These are phyloP conservation scores for Magallana gigas DNA, from an alignment of 1,140 invertebrate genomes.

Conservation along the genomic window DNA sequence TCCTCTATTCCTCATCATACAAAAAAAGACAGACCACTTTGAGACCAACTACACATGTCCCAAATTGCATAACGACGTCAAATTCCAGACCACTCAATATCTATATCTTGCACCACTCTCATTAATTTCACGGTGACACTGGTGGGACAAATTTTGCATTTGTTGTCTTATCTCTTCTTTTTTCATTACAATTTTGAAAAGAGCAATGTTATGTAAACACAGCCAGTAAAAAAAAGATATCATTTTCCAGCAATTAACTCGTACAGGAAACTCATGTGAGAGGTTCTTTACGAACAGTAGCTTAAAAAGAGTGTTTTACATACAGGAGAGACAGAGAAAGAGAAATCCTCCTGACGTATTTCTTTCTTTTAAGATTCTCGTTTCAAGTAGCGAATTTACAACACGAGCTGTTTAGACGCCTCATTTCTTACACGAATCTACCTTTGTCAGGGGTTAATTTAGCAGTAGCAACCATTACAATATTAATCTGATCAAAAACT, in stretches of 20 bases:
- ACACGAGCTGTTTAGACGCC: background rate
- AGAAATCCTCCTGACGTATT: background rate
- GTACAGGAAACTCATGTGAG: background rate
- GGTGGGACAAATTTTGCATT: background rate
- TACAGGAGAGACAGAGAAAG: background rate
- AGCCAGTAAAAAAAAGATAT: background rate
- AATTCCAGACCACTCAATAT: background rate
- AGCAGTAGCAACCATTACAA: background rate
- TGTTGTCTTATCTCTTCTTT: background rate
- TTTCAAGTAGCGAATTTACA: background rate
- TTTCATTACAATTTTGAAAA: background rate
- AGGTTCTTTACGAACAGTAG: background rate
- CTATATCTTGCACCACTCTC: background rate
- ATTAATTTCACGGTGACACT: background rate
- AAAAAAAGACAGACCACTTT: background rate
- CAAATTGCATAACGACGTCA: constrained; percentile 2
- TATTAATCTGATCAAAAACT: constrained; percentile 4
- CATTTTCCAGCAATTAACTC: background rate
- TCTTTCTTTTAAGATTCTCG: background rate
- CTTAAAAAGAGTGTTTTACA: background rate
- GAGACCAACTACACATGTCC: background rate
- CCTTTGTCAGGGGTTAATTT: background rate
- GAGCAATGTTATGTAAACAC: background rate
- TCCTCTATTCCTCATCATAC: background rate
- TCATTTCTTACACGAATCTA: background rate